Base-by-base conservation (phyloP, 2,888 invertebrate genomes). In the Strigamia maritima region DNA sequence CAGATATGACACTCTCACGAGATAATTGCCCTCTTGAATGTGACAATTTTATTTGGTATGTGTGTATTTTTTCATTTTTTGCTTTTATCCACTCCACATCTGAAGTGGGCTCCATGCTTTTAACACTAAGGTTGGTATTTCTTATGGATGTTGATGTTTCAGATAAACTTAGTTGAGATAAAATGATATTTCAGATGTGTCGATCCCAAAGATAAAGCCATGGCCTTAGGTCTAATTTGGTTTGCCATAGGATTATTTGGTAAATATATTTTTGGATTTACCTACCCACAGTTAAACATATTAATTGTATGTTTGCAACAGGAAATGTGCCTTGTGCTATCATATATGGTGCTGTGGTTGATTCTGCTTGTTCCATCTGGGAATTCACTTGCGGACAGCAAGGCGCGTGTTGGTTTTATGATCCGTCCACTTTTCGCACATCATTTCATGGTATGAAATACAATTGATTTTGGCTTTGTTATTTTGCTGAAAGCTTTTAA, bases 291-390 rank as follows among this genome's bases (percentile, higher is more conserved):
- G n/a, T n/a, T n/a, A n/a, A n/a, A 44, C 70, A 74, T 7, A 1
- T 79, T 35, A 8, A 24, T 79, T 16, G 16, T 44, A 14, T 44
- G 6, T 49, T n/a, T 26, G 74, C 81, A 83, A 2, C 83, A 89
- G 89, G 94, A 83, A 96, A 95, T 87, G 95, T 96, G 84, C 96
- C 95, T 83, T 96, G 96, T 86, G 95, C 95, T n/a, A 94, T 95
- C 83, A 91, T 96, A 83, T 96, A 96, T 87, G 96, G 95, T 81
- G 93, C 94, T 70, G 94, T 95, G 4, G 93, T 96, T 79, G 96
- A 96, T 88, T 94, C 94, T 1, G 94, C 95, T 6, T 96, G 96
- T 86, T 89, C 94, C 40, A 91, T 94, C 83, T 94, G 95, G 89
- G 94, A 94, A 86, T 90, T 90, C 80, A 90, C 92, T 2, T 94